phyloP scores from a whole-genome alignment of 2,113 vertebrate genomes.

The Arvicanthis niloticus region DNA sequence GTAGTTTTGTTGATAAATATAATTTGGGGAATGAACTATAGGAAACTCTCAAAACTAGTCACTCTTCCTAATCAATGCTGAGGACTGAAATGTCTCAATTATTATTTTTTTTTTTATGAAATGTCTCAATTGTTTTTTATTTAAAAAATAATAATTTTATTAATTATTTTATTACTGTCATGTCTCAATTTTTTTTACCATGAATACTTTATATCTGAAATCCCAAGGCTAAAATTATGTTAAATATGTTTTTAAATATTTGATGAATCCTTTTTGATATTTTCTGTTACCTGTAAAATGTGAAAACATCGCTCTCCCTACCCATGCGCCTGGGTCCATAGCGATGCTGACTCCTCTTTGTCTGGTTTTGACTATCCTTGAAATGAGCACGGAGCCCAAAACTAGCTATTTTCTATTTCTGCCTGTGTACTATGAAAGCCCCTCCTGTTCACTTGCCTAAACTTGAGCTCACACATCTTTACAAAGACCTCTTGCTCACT shows the following conservation, averaged over 20 bases:
- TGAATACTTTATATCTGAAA: not conserved
- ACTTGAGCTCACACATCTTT: not conserved
- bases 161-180: no score
- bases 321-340: not conserved
- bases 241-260: not conserved
- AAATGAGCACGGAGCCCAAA: not conserved
- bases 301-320: not conserved
- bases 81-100: no score
- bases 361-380: not conserved
- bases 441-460: not conserved
- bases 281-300: not conserved
- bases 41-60: not conserved
- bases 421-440: not conserved
- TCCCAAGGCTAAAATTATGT: not conserved
- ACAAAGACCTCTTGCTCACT: not conserved
- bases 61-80: not conserved
- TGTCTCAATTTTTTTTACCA: not conserved
- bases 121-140: no score
- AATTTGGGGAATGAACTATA: not conserved
- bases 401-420: not conserved
- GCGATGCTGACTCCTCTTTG: not conserved
- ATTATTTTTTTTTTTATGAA: no score
- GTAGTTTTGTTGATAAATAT: not conserved
- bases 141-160: no score
- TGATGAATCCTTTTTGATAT: not conserved